Conservation (phyloP, 35 echinoderm and acorn worm species). For the Apostichopus japonicus region DNA sequence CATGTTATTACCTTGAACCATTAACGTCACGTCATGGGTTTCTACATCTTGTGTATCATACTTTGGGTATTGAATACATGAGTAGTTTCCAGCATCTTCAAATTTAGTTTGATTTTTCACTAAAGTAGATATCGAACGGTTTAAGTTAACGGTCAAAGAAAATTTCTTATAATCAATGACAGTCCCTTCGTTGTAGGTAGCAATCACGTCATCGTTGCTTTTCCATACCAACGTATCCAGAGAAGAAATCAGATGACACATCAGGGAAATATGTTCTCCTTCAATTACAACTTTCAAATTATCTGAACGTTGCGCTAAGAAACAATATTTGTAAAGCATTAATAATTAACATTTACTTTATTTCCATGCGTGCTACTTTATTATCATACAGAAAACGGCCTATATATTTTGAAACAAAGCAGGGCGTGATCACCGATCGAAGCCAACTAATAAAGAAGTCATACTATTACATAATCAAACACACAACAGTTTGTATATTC, state of each 20-base stretch:
- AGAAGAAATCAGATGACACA: not conserved
- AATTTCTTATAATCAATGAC: not conserved
- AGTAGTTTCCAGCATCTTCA: not conserved
- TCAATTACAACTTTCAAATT: not conserved
- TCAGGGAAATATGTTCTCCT: not conserved
- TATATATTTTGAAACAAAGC: too few relatives aligned
- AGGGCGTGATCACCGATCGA: too few relatives aligned
- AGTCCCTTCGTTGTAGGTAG: not conserved
- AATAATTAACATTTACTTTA: not conserved
- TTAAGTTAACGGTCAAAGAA: not conserved
- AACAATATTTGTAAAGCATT: not conserved
- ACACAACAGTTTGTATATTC: too few relatives aligned
- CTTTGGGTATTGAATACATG: not conserved
- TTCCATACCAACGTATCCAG: too few relatives aligned
- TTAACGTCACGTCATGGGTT: too few relatives aligned
- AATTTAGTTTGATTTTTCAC: not conserved
- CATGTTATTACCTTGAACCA: too few relatives aligned
- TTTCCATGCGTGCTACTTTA: not conserved
- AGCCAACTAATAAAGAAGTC: too few relatives aligned
- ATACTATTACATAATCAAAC: too few relatives aligned
- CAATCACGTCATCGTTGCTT: not conserved
- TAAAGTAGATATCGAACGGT: not conserved
- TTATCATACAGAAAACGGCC: too few relatives aligned
- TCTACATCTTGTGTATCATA: too few relatives aligned
- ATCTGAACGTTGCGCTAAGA: not conserved